Evolutionary conservation across 2,888 invertebrate species (phyloP).

Genomic region (Scaptomyza polygonia): DNA sequence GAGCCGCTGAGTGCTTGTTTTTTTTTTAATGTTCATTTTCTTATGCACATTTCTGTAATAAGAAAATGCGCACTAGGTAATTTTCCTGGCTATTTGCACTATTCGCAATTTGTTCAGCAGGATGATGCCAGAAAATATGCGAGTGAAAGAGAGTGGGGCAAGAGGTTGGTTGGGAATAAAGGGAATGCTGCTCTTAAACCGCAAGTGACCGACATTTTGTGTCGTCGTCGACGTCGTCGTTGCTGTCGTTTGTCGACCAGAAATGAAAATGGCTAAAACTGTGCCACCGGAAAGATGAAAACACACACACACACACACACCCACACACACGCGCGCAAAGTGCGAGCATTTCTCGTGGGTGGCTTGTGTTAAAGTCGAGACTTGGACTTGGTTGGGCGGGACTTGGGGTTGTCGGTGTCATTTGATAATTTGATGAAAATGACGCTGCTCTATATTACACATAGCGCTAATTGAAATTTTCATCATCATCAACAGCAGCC

Average conservation of each 20-base stretch:
- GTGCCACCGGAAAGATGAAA: slow-evolving; percentile 74
- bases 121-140: too few species aligned
- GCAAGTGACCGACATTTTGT: slow-evolving; percentile 78
- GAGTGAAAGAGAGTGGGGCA: too few species aligned
- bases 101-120: slow-evolving; percentile 68
- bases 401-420: slow-evolving; percentile 56
- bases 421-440: slow-evolving; percentile 79
- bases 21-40: slow-evolving; percentile 77
- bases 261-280: slow-evolving; percentile 74
- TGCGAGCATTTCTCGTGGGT: slow-evolving; percentile 12
- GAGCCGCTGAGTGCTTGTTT: slow-evolving; percentile 38
- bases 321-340: slow-evolving; percentile 61
- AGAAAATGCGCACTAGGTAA: slow-evolving; percentile 80
- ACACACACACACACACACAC: slow-evolving; percentile 63
- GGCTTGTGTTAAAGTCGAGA: neutral
- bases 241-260: slow-evolving; percentile 53
- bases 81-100: slow-evolving; percentile 79
- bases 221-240: slow-evolving; percentile 45
- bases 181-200: slow-evolving; percentile 56
- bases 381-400: slow-evolving; percentile 4
- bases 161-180: neutral
- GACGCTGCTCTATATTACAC: slow-evolving; percentile 72
- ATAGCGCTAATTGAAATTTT: slow-evolving; percentile 77
- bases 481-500: slow-evolving; percentile 56
- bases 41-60: slow-evolving; percentile 78